Evolutionary conservation across 1,140 invertebrate species (phyloP), one percentile per base, ranked within the genome.

Genomic region (Drosophila repleta): DNA sequence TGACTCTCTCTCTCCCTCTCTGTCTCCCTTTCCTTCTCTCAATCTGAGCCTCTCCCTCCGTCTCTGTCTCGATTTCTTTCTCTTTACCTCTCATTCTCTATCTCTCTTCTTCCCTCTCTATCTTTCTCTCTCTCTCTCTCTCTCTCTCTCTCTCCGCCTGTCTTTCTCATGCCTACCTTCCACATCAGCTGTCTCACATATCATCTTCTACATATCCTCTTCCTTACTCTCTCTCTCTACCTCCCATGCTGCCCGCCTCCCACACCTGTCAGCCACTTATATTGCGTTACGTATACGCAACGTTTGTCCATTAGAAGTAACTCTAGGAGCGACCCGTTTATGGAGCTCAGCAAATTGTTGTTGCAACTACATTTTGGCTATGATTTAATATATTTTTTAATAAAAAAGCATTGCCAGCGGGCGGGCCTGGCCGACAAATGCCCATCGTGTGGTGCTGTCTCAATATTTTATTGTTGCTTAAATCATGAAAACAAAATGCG

Each of bases 381-480:
- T 84, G 77, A 74, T 81, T 81, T 81, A 77, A 85, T 87, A 37
- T 65, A 71, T 77, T 81, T 81, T 85, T 81, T 77, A 85, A 85
- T 81, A 80, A 70, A 62, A 55, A 46, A 15, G 29, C 6, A 29
- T 45, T 17, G 11, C 35, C 1, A 43, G 15, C n/a, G 15, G 13
- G 2, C 4, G 39, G 39, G 15, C 6, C 3, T 7, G 13, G 39
- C 6, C 13, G n/a, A n/a, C n/a, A n/a, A n/a, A n/a, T n/a, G n/a
- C n/a, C n/a, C n/a, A n/a, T n/a, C n/a, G n/a, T 18, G 18, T 7
- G 10, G 35, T 13, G 29, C 15, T 37, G 15, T 39, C 8, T 32
- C n/a, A 32, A 32, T 61, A 43, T 35, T 55, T 46, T 35, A 35
- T 58, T 49, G 15, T 26, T 15, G 49, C 20, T 66, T 53, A 58